phyloP scores from a whole-genome alignment of 2,797 vertebrate genomes.

The Protosalanx chinensis region DNA sequence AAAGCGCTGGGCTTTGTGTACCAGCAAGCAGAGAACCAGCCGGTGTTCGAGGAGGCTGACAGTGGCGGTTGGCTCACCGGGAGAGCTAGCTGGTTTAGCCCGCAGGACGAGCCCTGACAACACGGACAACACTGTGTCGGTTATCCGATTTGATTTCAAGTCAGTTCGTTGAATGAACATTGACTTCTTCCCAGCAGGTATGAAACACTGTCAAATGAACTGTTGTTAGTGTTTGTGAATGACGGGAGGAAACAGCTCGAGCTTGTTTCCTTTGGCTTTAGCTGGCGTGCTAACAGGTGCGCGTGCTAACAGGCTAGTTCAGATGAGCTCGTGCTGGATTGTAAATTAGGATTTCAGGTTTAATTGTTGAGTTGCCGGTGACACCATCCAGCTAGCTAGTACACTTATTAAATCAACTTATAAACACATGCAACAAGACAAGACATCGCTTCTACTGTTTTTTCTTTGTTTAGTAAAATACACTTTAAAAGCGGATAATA shows the following conservation, averaged over 20 bases:
- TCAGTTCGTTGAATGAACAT: slow-evolving; percentile 64
- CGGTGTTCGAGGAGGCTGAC: slow-evolving; percentile 46
- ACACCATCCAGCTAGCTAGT: background rate
- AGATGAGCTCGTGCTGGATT: background rate
- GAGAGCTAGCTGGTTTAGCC: slow-evolving; percentile 48
- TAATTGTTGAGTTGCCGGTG: background rate
- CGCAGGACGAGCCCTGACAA: background rate
- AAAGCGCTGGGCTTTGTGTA: slow-evolving; percentile 25
- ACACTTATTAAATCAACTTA: background rate
- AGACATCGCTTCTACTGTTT: background rate
- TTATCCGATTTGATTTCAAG: slow-evolving; percentile 24
- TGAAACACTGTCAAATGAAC: slow-evolving; percentile 37
- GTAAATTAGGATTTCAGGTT: background rate
- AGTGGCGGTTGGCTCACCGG: slow-evolving; percentile 40
- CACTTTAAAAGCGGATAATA: background rate
- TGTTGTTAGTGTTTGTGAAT: slow-evolving; percentile 5
- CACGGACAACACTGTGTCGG: slow-evolving; percentile 27
- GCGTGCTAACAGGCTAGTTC: slow-evolving; percentile 3
- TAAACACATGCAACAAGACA: background rate
- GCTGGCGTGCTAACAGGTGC: slow-evolving; percentile 6
- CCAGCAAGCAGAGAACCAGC: slow-evolving; percentile 43
- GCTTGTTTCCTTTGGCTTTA: background rate
- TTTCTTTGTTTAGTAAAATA: background rate
- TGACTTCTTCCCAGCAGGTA: slow-evolving; percentile 57
- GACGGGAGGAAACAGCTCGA: no score